Conservation (phyloP, 1,140 invertebrate species). For the Holotrichia oblita region DNA sequence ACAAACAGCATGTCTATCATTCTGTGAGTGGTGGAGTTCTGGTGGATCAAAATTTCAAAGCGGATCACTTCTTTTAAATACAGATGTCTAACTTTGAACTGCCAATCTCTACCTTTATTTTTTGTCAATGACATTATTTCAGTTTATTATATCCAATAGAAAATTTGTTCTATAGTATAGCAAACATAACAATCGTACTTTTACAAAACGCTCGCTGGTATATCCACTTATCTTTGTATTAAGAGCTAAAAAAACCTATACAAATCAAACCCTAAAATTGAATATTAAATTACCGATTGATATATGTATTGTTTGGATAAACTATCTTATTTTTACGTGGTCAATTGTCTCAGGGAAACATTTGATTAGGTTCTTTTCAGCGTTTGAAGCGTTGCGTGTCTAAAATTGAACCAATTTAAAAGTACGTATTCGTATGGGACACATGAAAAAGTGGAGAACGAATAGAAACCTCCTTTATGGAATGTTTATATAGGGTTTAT, state of each 20-base stretch:
- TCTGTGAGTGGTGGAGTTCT: too few species aligned
- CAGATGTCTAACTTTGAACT: too few species aligned
- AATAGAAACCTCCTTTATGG: neutral
- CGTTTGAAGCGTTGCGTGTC: slow-evolving; percentile 22
- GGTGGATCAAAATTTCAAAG: too few species aligned
- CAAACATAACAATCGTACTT: too few species aligned
- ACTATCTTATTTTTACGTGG: neutral
- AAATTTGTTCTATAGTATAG: too few species aligned
- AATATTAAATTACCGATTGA: neutral
- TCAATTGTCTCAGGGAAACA: slow-evolving; percentile 15
- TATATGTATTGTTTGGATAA: neutral
- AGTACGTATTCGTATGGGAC: slow-evolving; percentile 32
- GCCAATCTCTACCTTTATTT: too few species aligned
- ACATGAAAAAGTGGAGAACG: slow-evolving; percentile 8
- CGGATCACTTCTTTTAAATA: too few species aligned
- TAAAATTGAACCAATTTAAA: slow-evolving; percentile 34
- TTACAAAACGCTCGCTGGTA: too few species aligned
- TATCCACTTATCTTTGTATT: too few species aligned
- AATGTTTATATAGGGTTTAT: neutral
- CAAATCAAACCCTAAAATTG: neutral
- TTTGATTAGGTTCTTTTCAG: slow-evolving; percentile 33
- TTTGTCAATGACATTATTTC: too few species aligned
- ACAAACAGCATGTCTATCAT: too few species aligned
- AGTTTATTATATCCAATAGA: too few species aligned
- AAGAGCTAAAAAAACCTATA: neutral